These are phyloP conservation scores for Macrocentrus cingulum DNA, from an alignment of 1,140 invertebrate species.

Conservation along the genomic window DNA sequence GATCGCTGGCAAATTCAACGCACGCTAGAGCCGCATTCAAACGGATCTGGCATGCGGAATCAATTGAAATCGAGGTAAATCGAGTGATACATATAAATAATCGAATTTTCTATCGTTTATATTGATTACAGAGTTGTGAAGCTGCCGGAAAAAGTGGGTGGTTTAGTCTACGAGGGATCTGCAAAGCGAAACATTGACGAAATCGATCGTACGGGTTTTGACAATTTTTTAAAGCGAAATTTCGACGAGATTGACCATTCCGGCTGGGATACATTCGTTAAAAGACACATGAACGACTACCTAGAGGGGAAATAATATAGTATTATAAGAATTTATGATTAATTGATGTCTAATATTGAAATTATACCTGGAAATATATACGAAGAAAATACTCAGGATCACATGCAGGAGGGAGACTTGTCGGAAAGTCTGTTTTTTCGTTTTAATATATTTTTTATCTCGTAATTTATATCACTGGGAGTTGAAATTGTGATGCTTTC, in stretches of 20 bases:
- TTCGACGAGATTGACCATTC: conserved; percentile 67
- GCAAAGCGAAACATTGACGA: conserved; percentile 62
- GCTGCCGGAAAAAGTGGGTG: conserved; percentile 18
- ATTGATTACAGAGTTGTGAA: conserved; percentile 8
- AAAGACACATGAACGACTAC: conserved; percentile 20
- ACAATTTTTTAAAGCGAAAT: conserved; percentile 58
- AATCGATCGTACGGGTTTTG: conserved; percentile 62
- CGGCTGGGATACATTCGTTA: conserved; percentile 53
- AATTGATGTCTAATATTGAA: not conserved
- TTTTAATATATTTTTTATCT: conserved; percentile 37
- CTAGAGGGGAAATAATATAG: conserved; percentile 10
- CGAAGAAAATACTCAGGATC: too few relatives aligned
- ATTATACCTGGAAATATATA: too few relatives aligned
- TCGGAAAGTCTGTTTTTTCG: conserved; percentile 30
- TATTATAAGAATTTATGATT: not conserved
- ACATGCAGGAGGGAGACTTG: too few relatives aligned
- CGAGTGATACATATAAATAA: too few relatives aligned
- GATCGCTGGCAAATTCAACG: conserved; percentile 27
- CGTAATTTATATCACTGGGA: conserved; percentile 44
- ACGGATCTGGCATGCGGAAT: conserved; percentile 39
- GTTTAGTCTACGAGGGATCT: conserved; percentile 28
- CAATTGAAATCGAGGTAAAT: conserved; percentile 43
- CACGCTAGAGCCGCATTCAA: conserved; percentile 39
- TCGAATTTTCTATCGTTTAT: not conserved
- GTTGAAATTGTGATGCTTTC: conserved; percentile 45